Evolutionary conservation across 2,888 invertebrate species (phyloP).

Genomic region (Stomorhina lunata): DNA sequence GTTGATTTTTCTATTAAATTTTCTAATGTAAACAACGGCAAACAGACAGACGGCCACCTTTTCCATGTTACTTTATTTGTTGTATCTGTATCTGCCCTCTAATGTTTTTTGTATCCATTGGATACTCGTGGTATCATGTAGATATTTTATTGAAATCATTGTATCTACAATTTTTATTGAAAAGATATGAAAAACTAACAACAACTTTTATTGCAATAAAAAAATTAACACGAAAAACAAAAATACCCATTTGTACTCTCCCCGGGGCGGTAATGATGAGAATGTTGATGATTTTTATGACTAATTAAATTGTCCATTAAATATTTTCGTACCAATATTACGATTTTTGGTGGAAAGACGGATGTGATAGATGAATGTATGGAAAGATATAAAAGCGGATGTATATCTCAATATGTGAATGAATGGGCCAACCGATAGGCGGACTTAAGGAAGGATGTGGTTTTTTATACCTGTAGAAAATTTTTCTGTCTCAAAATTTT

Average conservation of each 20-base stretch:
- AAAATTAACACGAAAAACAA: constrained; percentile 30
- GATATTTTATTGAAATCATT: constrained; percentile 12
- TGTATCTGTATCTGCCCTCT: too few relatives aligned
- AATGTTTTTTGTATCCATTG: constrained; percentile 3
- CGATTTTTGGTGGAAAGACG: constrained; percentile 25
- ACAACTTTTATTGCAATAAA: constrained; percentile 26
- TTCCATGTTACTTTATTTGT: too few relatives aligned
- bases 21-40: constrained; percentile 39
- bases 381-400: too few relatives aligned
- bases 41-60: too few relatives aligned
- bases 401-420: too few relatives aligned
- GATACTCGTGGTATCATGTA: neutral
- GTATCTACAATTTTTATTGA: neutral
- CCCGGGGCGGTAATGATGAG: neutral
- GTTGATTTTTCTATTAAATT: constrained; percentile 24
- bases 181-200: neutral
- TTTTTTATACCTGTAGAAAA: too few relatives aligned
- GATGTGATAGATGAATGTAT: neutral
- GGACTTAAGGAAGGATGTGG: too few relatives aligned
- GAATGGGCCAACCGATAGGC: too few relatives aligned
- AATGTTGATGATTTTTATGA: constrained; percentile 47
- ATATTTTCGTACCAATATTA: constrained; percentile 49
- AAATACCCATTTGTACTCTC: neutral
- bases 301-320: constrained; percentile 60
- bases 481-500: too few relatives aligned